Evolutionary conservation across 2,888 invertebrate species (phyloP), one percentile per base, ranked within the genome.

Genomic region (Synergus gifuensis): DNA sequence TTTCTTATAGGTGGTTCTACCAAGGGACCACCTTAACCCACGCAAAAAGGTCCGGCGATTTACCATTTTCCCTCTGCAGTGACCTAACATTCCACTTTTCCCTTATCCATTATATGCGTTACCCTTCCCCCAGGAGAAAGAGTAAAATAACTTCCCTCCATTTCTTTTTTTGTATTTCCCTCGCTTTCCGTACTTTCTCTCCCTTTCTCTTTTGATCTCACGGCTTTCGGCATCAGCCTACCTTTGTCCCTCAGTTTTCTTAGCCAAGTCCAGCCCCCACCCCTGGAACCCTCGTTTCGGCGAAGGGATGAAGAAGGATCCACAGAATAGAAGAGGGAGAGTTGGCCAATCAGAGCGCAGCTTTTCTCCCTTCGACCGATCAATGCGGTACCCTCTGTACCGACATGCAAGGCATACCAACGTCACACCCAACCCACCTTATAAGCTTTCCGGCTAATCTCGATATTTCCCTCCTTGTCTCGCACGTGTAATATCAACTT

Each of bases 331-430:
- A 85, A 83, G 85, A 82, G 83, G 85, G 85, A 80, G 82, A 81
- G 82, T 83, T 83, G 86, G 86, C 92, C 92, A 92, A 91, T 92
- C 88, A 83, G 88, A 88, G 87, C 80, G 76, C 81, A 85, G 89
- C 90, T 88, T 85, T 86, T 86, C 86, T 84, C 83, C 85, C 86
- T 83, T 85, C 81, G 87, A 89, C 88, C 91, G 91, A 92, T 92
- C 92, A 90, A 92, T 92, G 92, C 88, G 90, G 85, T 89, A 87
- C 85, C 91, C 90, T 88, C 88, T 89, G 87, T 91, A 91, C 90
- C 89, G 89, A 91, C 90, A 82, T 87, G 87, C 86, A 86, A 84
- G 83, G 85, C 86, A 87, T 86, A 86, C 84, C 86, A 84, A 82
- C 78, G 82, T 79, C 81, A 83, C 77, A 86, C 84, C 84, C 84